Conservation (phyloP, 1,140 invertebrate species). For the Calliopsis andreniformis region DNA sequence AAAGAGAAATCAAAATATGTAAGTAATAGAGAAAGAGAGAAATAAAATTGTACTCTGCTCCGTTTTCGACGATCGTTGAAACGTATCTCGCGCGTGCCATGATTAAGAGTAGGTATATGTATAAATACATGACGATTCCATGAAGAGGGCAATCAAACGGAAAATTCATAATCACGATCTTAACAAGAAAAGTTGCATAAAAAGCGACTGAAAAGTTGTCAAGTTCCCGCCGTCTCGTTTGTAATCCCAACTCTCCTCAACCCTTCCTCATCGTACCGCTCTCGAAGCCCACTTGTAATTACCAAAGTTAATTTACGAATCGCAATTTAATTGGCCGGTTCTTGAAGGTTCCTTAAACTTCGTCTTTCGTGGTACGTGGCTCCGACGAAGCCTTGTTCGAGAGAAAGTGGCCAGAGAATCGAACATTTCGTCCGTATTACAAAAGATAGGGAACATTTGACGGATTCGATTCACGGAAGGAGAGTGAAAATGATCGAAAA, state of each 20-base stretch:
- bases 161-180: slow-evolving; percentile 68
- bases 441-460: background rate
- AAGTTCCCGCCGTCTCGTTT: slow-evolving; percentile 60
- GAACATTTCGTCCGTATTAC: slow-evolving; percentile 13
- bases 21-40: too few species aligned
- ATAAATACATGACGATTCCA: too few species aligned
- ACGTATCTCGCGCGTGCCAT: background rate
- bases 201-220: slow-evolving; percentile 66
- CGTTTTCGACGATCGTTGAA: background rate
- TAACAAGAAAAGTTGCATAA: slow-evolving; percentile 68
- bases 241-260: slow-evolving; percentile 48
- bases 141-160: background rate
- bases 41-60: too few species aligned
- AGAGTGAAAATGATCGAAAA: background rate
- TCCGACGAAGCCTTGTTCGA: background rate
- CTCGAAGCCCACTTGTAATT: slow-evolving; percentile 64
- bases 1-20: too few species aligned
- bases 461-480: background rate
- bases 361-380: slow-evolving; percentile 1
- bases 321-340: slow-evolving; percentile 66
- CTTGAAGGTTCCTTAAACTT: slow-evolving; percentile 67
- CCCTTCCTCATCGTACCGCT: slow-evolving; percentile 48
- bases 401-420: background rate
- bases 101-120: background rate
- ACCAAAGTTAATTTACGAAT: slow-evolving; percentile 68